Percentiles rank a stretch among this genome's conserved stretches.
Evolutionary conservation across 1,140 invertebrate species (phyloP).

Genomic region (Dendroctonus valens): DNA sequence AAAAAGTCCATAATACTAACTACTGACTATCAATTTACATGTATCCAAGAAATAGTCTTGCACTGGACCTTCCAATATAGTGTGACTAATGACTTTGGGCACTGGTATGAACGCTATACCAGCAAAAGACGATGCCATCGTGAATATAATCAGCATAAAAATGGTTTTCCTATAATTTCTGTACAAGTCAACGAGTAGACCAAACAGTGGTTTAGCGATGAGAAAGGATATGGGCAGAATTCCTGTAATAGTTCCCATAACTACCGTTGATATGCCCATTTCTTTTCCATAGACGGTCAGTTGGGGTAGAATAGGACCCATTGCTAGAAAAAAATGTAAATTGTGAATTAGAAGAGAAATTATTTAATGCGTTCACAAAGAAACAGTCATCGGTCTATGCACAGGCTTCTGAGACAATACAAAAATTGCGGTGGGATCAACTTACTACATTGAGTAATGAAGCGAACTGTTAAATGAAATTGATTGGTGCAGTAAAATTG

Average conservation of each 20-base stretch:
- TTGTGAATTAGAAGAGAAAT: not conserved
- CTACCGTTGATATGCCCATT: constrained; percentile 67
- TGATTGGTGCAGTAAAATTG: too few relatives aligned
- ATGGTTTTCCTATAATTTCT: constrained; percentile 65
- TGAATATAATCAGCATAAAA: constrained; percentile 63
- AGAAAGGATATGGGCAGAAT: constrained; percentile 70
- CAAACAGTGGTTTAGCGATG: constrained; percentile 69
- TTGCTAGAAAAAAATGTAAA: constrained; percentile 56
- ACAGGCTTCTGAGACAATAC: too few relatives aligned
- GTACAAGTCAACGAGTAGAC: constrained; percentile 66
- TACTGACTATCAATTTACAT: constrained; percentile 50
- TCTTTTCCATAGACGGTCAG: constrained; percentile 72
- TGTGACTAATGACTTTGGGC: constrained; percentile 41
- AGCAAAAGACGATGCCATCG: constrained; percentile 62
- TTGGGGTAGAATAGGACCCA: constrained; percentile 74
- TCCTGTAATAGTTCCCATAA: constrained; percentile 71
- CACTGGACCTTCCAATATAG: constrained; percentile 12
- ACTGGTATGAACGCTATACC: constrained; percentile 65
- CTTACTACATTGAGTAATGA: too few relatives aligned
- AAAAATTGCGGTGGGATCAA: too few relatives aligned
- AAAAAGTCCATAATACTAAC: constrained; percentile 1
- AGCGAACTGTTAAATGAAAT: not conserved
- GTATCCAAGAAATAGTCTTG: constrained; percentile 35
- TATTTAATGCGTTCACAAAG: not conserved
- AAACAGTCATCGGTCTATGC: too few relatives aligned